Evolutionary conservation across 2,888 invertebrate species (phyloP).

Genomic region (Microdon myrmicae): DNA sequence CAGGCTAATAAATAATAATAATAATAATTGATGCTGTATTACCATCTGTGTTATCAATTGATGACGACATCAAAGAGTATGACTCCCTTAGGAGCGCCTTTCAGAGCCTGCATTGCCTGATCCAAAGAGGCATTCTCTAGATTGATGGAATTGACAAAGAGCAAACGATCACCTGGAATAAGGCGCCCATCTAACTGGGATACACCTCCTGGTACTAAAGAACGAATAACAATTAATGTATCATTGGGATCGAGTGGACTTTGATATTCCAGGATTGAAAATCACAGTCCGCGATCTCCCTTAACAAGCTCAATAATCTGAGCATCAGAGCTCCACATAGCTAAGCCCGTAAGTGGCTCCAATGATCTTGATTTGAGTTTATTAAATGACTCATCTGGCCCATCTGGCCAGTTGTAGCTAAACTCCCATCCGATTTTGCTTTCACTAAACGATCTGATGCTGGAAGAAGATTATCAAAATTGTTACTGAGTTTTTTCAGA

Average conservation of each 20-base stretch:
- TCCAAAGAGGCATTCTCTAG: constrained; percentile 96
- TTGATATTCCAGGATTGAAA: constrained; percentile 96
- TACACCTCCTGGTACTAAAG: constrained; percentile 97
- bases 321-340: constrained; percentile 98
- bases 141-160: constrained; percentile 92
- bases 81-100: constrained; percentile 93
- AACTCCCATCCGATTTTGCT: constrained; percentile 91
- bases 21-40: no score
- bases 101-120: constrained; percentile 96
- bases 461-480: constrained; percentile 70
- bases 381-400: constrained; percentile 72
- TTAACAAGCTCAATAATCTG: constrained; percentile 96
- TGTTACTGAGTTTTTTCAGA: constrained; percentile 69
- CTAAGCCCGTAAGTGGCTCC: constrained; percentile 96
- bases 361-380: constrained; percentile 82
- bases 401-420: constrained; percentile 76
- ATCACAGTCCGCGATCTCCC: constrained; percentile 96
- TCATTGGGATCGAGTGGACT: constrained; percentile 97
- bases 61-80: constrained; percentile 97
- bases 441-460: constrained; percentile 80
- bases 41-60: no score
- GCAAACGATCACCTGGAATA: constrained; percentile 94
- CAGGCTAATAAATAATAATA: no score
- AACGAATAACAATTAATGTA: constrained; percentile 97
- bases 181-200: constrained; percentile 97